Base-by-base conservation (phyloP, 2,888 invertebrate species). In the Pristionchus maxplancki region DNA sequence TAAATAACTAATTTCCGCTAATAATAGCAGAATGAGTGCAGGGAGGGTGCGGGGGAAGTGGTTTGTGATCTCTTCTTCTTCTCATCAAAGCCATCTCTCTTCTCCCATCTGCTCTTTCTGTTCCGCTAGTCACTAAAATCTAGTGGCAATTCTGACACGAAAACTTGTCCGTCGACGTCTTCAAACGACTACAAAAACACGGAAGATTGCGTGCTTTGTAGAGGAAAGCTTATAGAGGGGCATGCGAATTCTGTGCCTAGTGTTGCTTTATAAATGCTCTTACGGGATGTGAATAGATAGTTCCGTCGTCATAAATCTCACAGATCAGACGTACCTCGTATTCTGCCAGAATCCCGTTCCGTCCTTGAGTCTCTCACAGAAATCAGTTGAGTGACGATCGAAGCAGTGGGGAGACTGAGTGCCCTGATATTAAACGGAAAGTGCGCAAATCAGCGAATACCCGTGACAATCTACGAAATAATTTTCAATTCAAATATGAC, bases 361-460 rank as follows among this genome's bases (percentile, higher is more conserved):
- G 34, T 74, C 62, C 17, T 40, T 74, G 28, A 87, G 31, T 78
- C 78, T 74, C 20, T 74, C 62, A 58, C 93, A 93, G 89, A 93
- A 93, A 24, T 91, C 90, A 15, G 89, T 58, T 8, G 91, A 90
- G 81, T 93, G 93, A 15, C 93, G 91, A 89, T 93, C 93, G 86
- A 92, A 93, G 89, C 93, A 93, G 88, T 91, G 90, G 50, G 88
- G 88, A 13, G 93, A 93, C 28, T 88, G 67, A 24, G 90, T 89
- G 20, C 90, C 89, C 92, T 92, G 85, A 88, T 90, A 85, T 40
- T 28, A 13, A 1, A n/a, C n/a, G n/a, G n/a, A n/a, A n/a, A n/a
- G n/a, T n/a, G n/a, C n/a, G n/a, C n/a, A n/a, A n/a, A n/a, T n/a
- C n/a, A n/a, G n/a, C n/a, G n/a, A n/a, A n/a, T n/a, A n/a, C n/a